Evolutionary conservation across 1,140 invertebrate species (phyloP).

Genomic region (Saccostrea echinata): DNA sequence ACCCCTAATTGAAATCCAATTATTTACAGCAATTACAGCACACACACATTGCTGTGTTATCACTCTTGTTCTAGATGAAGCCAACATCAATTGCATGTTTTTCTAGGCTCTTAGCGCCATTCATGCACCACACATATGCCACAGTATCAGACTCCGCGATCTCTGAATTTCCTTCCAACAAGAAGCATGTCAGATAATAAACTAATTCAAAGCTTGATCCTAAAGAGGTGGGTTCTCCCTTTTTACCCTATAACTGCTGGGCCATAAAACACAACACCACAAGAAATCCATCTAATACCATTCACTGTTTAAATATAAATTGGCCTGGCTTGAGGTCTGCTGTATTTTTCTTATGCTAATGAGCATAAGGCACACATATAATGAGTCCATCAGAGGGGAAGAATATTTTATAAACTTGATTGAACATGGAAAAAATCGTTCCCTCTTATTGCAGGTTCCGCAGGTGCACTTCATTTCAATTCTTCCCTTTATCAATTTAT

Average conservation of each 20-base stretch:
- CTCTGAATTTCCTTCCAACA: background rate
- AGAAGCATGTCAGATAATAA: constrained; percentile 28
- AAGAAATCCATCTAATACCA: constrained; percentile 21
- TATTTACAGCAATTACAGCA: constrained; percentile 31
- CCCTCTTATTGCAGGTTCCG: constrained; percentile 3
- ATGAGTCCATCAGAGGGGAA: background rate
- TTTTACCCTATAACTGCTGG: background rate
- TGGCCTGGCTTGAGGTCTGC: constrained; percentile 16
- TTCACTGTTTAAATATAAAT: constrained; percentile 36
- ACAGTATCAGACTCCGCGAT: background rate
- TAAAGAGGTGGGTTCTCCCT: background rate
- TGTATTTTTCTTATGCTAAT: constrained; percentile 31
- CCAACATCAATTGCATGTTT: constrained; percentile 22
- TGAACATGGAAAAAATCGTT: constrained; percentile 14
- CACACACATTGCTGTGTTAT: constrained; percentile 27
- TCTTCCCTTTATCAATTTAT: constrained; percentile 37
- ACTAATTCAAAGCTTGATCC: constrained; percentile 13
- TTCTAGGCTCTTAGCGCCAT: background rate
- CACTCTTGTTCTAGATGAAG: constrained; percentile 33
- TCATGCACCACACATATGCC: constrained; percentile 11
- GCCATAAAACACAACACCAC: background rate
- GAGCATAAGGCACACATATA: background rate
- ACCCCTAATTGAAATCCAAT: constrained; percentile 34
- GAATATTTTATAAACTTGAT: constrained; percentile 26
- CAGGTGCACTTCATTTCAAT: constrained; percentile 15